Base-by-base conservation (phyloP, 2,888 invertebrate species). In the Drosophila aldrichi region DNA sequence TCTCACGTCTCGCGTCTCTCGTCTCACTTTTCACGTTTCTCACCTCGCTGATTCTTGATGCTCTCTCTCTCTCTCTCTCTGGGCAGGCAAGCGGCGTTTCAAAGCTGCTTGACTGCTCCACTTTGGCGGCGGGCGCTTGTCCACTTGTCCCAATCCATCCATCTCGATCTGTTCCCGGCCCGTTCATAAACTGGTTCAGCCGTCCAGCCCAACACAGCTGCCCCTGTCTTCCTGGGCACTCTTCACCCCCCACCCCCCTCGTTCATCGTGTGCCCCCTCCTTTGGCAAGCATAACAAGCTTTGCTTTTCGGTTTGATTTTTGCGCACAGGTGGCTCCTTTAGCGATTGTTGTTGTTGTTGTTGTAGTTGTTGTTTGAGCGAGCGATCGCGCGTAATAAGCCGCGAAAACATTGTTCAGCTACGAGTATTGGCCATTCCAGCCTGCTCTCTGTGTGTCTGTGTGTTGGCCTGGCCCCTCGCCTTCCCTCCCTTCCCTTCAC, bases 371-470 rank as follows among this genome's bases (percentile, higher is more conserved):
- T 38, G 16, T 16, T 38, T 38, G 73, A 64, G 81, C 81, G 68
- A 79, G 73, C 82, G 77, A 73, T 81, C 79, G 82, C 83, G 78
- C 85, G 83, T 91, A 91, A 89, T 89, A 91, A 91, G 90, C 90
- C 85, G 92, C 90, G 91, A 91, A 91, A 91, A 89, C 89, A 91
- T 88, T 90, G 86, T 81, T 86, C 83, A 80, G 83, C 62, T 75
- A 62, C 62, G 79, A 77, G 72, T 72, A 88, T 84, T 85, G 74
- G 63, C 60, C 70, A 70, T 56, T 69, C 56, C 56, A 20, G 22
- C 8, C 12, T 20, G 22, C 16, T 3, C 12, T 20, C 8, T 22
- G 44, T 43, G 43, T 49, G 14, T 22, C 2, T 22, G 20, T 22
- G 20, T 22, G 20, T 22, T 22, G 20, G 20, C 20, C 12, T 8